Base-by-base conservation (phyloP, 2,113 vertebrate species). In the Cairina moschata region DNA sequence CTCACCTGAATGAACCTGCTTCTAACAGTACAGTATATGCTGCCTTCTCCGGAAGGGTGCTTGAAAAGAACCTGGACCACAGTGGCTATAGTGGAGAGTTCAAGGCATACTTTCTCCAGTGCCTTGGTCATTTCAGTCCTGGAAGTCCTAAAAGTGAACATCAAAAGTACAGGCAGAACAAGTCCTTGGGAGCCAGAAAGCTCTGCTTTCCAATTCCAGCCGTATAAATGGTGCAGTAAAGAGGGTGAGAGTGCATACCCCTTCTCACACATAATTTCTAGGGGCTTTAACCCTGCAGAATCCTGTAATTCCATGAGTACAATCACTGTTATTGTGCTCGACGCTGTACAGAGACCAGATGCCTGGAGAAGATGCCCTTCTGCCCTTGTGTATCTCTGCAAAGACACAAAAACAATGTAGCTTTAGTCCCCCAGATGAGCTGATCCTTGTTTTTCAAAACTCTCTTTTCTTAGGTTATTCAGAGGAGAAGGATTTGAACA, bases 321-420 rank as follows among this genome's bases (percentile, higher is more conserved):
- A 97, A 73, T 93, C 40, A 10, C 80, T 66, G 50, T 67, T 55
- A 13, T 94, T 97, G 88, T 96, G 63, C 40, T 71, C 3, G 0
- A 52, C 34, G 14, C 52, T 50, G 17, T 5, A 54, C 56, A 2
- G 62, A 32, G 44, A 32, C 54, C 6, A n/a, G 67, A 40, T 84
- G 91, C 73, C 73, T 79, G 36, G 69, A 86, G 81, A 91, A 85
- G 58, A 44, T 73, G 71, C 71, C 92, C 83, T 79, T 69, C 91
- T 92, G 91, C 83, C 83, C 96, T 55, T 28, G 31, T 22, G 18
- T 40, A n/a, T 91, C 55, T 75, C 88, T 76, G 66, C 46, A 83
- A 76, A 88, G 88, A 36, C 60, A 85, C 17, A 66, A 95, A 78
- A 44, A 79, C 90, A 62, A 17, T 96, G 92, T 77, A 83, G 73